These are phyloP conservation scores for Megatriorchis doriae DNA, from an alignment of 2,113 vertebrate genomes.

Conservation along the genomic window DNA sequence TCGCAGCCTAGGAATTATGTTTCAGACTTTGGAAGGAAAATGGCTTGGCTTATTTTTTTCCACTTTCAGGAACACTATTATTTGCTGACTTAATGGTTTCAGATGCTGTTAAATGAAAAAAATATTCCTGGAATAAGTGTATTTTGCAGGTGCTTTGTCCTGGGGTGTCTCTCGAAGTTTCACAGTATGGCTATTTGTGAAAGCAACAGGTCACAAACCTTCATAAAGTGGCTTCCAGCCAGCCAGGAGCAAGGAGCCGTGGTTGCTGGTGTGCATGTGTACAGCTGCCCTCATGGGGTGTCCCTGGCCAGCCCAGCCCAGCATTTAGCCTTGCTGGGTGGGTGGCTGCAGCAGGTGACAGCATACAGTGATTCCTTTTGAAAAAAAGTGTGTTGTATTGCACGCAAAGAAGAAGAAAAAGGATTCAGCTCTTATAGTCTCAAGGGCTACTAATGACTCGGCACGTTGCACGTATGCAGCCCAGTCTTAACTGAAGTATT, in stretches of 20 bases:
- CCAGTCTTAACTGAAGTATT: not conserved
- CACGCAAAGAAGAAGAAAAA: not conserved
- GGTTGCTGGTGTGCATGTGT: not conserved
- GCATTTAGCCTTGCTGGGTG: not conserved
- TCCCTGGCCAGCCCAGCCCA: not conserved
- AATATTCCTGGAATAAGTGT: not conserved
- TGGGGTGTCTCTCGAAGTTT: not conserved
- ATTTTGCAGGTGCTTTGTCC: constrained; percentile 47
- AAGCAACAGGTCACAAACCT: not conserved
- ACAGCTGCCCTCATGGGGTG: not conserved
- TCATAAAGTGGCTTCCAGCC: not conserved
- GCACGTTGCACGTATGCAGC: accelerated
- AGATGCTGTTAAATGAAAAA: constrained; percentile 28
- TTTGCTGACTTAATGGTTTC: constrained; percentile 38
- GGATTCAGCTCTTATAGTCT: not conserved
- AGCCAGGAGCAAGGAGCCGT: not conserved
- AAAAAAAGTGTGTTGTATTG: not conserved
- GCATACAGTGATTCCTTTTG: not conserved
- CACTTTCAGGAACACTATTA: constrained; percentile 13
- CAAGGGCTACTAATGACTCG: not conserved
- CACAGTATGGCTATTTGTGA: not conserved
- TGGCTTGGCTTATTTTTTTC: constrained; percentile 31
- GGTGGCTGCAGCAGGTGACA: not conserved
- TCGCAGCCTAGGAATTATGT: constrained; percentile 7
- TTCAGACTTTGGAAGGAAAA: constrained; percentile 50